Evolutionary conservation across 2,888 invertebrate genomes (phyloP), one percentile per base, ranked within the genome.

Genomic region (Thecocarcelia acutangulata): DNA sequence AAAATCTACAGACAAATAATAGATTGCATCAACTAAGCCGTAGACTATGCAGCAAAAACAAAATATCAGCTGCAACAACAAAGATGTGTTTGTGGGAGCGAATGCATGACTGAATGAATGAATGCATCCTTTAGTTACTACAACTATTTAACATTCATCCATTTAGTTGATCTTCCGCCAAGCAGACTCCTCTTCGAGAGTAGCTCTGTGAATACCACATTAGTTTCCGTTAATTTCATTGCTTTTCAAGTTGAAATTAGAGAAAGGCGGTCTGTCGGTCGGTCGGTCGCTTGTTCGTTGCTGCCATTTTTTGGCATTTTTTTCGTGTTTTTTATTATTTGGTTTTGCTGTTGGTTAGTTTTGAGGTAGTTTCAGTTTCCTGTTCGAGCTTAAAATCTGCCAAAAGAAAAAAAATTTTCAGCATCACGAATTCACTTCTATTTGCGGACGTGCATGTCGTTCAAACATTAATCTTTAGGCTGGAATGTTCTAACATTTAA

Each of bases 181-280:
- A n/a, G 9, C 11, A 9, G 9, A 15, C 44, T 28, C 58, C 6
- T 28, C 4, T 0, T 3, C 17, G 40, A 33, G n/a, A 15, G 50
- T 58, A 69, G 21, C 33, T 42, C 63, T 48, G 48, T 52, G 54
- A 54, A 66, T 81, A 70, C 78, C 77, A 70, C 78, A 82, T 74
- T 78, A 70, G 78, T 74, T 82, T 77, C 77, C 81, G 73, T 74
- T 77, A 82, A 77, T 69, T 82, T 77, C 81, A 82, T 82, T 82
- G 81, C 81, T 64, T 81, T 77, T 70, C 68, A 33, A 69, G 58
- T 69, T 64, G 52, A 74, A 70, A 74, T 70, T 68, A 70, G 77
- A 69, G 48, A 40, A 46, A 56, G 73, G 69, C 74, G 69, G 76
- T 66, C 48, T 11, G 33, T 33, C 33, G 33, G 73, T 63, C 74